Evolutionary conservation across 2,113 vertebrate species (phyloP), one percentile per base, ranked within the genome.

Genomic region (Anhinga rufa): DNA sequence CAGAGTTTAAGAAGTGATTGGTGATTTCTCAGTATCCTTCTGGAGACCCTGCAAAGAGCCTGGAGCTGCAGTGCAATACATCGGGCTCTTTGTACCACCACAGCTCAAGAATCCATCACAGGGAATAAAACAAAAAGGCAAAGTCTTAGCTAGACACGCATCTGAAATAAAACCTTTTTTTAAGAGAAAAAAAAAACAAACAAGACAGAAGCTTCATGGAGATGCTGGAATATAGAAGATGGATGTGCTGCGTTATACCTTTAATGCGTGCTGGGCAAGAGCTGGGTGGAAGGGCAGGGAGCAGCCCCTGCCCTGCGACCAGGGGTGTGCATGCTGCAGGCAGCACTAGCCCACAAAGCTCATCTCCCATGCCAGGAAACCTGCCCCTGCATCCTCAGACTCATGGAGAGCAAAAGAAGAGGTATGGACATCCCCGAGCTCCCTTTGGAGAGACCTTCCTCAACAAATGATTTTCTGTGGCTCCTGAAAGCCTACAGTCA

Each of bases 321-420:
- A 20, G 68, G 34, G 28, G 5, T 7, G 5, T 0, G 0, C 1
- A 1, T 1, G 4, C n/a, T 58, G 26, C 2, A 2, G 22, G 38
- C 60, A 77, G 28, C 46, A 7, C 36, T 17, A 17, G 28, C 25
- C 22, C 44, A 34, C 6, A 57, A 38, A 78, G 6, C 28, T n/a
- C 29, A 42, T 42, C 3, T 32, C 10, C 29, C 3, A 0, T 14
- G 13, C 22, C 8, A 7, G 66, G 34, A 82, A 48, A 75, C 6
- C 61, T 71, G 38, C 7, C 36, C 46, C 7, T 14, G 21, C 1
- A 1, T 61, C 46, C 69, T 32, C 54, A 10, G 2, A 9, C 22
- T 1, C 3, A 2, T 1, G 4, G 26, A n/a, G 10, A 61, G 51
- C 26, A 78, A 88, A 84, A 55, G 1, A 60, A 75, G 12, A 40